A percentile compares a stretch with the other conserved stretches of the same genome.
phyloP scores from a whole-genome alignment of 2,797 vertebrate species.

The Peromyscus aztecus region DNA sequence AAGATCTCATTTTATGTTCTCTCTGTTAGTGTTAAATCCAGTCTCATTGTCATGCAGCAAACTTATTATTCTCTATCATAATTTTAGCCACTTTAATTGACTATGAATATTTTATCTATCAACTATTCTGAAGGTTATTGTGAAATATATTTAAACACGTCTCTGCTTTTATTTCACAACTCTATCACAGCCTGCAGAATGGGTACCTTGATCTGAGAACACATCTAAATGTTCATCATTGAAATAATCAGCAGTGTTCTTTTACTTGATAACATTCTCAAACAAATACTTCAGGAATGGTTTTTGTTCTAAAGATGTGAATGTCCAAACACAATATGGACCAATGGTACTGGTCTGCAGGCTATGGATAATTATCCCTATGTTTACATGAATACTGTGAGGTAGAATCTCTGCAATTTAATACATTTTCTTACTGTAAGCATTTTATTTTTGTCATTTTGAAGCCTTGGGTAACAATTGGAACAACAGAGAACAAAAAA shows the following conservation, averaged over 20 bases:
- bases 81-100: background rate
- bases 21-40: background rate
- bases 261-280: background rate
- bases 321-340: background rate
- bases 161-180: background rate
- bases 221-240: background rate
- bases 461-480: background rate
- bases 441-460: background rate
- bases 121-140: background rate
- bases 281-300: background rate
- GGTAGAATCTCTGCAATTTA: background rate
- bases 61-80: background rate
- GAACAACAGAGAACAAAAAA: background rate
- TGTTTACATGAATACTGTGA: background rate
- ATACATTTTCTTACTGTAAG: background rate
- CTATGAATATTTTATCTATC: background rate
- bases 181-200: background rate
- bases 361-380: background rate
- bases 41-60: background rate
- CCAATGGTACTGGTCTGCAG: background rate
- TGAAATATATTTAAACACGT: background rate
- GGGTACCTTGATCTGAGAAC: background rate
- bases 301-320: background rate
- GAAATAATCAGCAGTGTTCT: background rate
- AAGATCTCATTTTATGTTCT: background rate